Evolutionary conservation across 2,113 vertebrate genomes (phyloP), one percentile per base, ranked within the genome.

Genomic region (Collichthys lucidus): DNA sequence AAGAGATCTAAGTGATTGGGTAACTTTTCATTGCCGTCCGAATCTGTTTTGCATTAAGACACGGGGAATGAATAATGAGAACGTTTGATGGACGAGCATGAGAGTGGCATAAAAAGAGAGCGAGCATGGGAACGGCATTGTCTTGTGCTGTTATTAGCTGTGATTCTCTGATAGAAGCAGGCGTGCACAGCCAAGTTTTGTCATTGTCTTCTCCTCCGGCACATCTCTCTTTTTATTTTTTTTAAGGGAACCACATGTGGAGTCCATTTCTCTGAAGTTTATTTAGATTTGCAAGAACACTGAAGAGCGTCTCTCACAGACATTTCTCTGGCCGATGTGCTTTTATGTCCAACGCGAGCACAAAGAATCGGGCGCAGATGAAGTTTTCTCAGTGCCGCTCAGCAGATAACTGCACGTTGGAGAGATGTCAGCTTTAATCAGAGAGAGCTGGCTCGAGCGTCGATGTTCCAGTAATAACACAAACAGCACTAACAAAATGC

Each of bases 201-300:
- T 78, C 89, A 88, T 86, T 91, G 87, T 90, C 86, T 90, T 88
- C 84, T 84, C 91, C 91, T 89, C 85, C 73, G 72, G 85, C 87
- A 88, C 90, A 88, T 72, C 66, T 84, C 69, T 82, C 57, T 83
- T 84, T 91, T 26, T 35, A n/a, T 35, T 35, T 31, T 35, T 35
- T 46, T 90, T 84, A 68, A 84, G 87, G 86, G 81, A 92, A 86
- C 87, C 91, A 86, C 90, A 92, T 91, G 91, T 86, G 89, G 88
- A 88, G 89, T 64, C 55, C 50, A 24, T 89, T 57, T 62, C 88
- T 90, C 82, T 94, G 87, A 94, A 89, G 89, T 92, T 90, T 93
- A 90, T 93, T 93, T 92, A 85, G 89, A 92, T 93, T 89, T 80
- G 74, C 76, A 74, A 83, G 85, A 89, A 89, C 77, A 82, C 77